These are phyloP conservation scores for Chitala chitala DNA, from an alignment of 2,113 vertebrate species.

Conservation along the genomic window DNA sequence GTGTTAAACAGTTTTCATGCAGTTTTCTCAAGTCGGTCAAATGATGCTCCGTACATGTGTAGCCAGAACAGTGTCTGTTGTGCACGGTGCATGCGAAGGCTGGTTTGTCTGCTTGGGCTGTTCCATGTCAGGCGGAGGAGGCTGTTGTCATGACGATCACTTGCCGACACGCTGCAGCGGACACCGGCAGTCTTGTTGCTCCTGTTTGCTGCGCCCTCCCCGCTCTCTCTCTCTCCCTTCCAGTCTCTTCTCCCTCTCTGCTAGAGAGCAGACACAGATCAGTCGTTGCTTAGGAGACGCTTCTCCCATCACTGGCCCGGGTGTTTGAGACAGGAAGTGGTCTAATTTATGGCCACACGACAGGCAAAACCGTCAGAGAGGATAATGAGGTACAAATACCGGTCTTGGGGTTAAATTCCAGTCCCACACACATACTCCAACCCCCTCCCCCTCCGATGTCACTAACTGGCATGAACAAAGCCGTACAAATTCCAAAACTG, in stretches of 20 bases:
- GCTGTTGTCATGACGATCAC: neutral
- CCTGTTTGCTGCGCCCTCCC: neutral
- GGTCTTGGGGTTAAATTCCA: neutral
- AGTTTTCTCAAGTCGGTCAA: too few relatives aligned
- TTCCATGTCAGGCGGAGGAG: neutral
- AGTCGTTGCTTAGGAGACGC: neutral
- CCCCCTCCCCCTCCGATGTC: neutral
- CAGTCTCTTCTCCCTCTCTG: neutral
- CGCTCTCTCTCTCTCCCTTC: neutral
- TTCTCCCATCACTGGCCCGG: neutral
- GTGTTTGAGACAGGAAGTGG: neutral
- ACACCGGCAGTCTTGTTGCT: conserved; percentile 4
- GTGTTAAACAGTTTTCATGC: too few relatives aligned
- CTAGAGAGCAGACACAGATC: neutral
- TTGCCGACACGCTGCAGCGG: neutral
- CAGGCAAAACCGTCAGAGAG: neutral
- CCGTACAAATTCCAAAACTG: neutral
- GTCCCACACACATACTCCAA: neutral
- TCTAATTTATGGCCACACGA: neutral
- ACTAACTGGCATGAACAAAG: neutral
- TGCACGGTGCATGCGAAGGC: too few relatives aligned
- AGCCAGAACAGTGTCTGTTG: too few relatives aligned
- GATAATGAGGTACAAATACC: neutral
- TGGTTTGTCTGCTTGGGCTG: neutral
- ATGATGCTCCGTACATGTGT: too few relatives aligned